Base-by-base conservation (phyloP, 2,797 vertebrate species). In the Avahi laniger region DNA sequence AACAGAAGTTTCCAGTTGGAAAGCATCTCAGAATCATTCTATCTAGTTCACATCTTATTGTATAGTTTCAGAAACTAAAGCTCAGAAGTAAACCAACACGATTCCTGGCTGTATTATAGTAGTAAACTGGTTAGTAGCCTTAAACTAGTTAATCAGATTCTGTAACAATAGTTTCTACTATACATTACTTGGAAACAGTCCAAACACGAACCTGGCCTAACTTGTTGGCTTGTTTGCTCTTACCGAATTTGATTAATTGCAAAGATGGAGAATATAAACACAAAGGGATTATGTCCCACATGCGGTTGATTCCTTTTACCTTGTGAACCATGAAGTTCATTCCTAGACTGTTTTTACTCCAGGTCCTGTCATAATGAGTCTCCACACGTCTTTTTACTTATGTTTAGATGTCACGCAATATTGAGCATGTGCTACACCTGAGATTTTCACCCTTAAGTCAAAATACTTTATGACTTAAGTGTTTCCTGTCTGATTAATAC, bases 241-340 rank as follows among this genome's bases (percentile, higher is more conserved):
- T 84, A 83, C 0, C 81, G 41, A 59, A 93, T 92, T n/a, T 70
- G 12, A 94, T 65, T 59, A 88, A 57, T 7, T 67, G 26, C 20
- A 95, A 90, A 81, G 67, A 80, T 75, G 30, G 50, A n/a, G 67
- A 95, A 75, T 54, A 92, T 10, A 89, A 94, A 92, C 4, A 69
- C 1, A 28, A 93, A 88, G 78, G 85, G n/a, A 95, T 78, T 91
- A 85, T 61, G 15, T 73, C 18, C 4, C 57, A 35, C 43, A 41
- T 38, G 22, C 46, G 59, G 63, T 72, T 5, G n/a, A 91, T 61
- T 80, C 59, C 78, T 93, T 94, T 86, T 46, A 78, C 41, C 26
- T 86, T 83, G 10, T 65, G 52, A 94, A 61, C 79, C 24, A 91
- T 48, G 6, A 97, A 93, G 57, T 92, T 89, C 75, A 94, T 61